Evolutionary conservation across 1,140 invertebrate species (phyloP).

Genomic region (Popillia japonica): DNA sequence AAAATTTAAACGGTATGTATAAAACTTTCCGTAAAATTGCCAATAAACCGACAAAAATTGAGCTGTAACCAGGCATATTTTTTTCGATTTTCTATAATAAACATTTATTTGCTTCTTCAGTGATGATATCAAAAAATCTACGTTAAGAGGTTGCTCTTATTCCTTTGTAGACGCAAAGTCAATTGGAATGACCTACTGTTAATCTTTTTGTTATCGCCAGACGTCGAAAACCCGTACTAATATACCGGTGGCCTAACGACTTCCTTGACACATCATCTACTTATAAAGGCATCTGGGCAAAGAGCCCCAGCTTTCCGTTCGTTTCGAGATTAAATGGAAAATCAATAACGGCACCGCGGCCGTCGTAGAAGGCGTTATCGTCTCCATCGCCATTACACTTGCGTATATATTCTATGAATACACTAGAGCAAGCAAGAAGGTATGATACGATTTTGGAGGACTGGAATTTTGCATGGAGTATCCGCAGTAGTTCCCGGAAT

Average conservation of each 20-base stretch:
- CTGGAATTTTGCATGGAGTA: not conserved
- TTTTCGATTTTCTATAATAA: too few species aligned
- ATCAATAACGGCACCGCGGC: not conserved
- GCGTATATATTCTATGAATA: slow-evolving; percentile 31
- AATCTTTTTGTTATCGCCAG: not conserved
- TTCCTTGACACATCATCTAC: not conserved
- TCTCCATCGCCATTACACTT: slow-evolving; percentile 11
- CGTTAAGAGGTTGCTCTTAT: not conserved
- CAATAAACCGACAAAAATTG: too few species aligned
- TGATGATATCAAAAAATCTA: not conserved
- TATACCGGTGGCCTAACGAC: not conserved
- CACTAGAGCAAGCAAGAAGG: not conserved
- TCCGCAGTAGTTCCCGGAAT: slow-evolving; percentile 13
- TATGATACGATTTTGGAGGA: not conserved
- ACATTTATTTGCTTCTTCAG: too few species aligned
- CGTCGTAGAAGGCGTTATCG: not conserved
- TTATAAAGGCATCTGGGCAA: not conserved
- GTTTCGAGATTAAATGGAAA: slow-evolving; percentile 32
- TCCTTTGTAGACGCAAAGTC: not conserved
- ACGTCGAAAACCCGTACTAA: not conserved
- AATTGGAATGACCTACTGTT: not conserved
- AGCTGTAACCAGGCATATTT: too few species aligned
- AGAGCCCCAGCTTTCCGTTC: not conserved
- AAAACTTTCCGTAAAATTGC: too few species aligned
- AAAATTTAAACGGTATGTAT: too few species aligned